phyloP scores from a whole-genome alignment of 2,113 vertebrate species.

The Megaleporinus macrocephalus region DNA sequence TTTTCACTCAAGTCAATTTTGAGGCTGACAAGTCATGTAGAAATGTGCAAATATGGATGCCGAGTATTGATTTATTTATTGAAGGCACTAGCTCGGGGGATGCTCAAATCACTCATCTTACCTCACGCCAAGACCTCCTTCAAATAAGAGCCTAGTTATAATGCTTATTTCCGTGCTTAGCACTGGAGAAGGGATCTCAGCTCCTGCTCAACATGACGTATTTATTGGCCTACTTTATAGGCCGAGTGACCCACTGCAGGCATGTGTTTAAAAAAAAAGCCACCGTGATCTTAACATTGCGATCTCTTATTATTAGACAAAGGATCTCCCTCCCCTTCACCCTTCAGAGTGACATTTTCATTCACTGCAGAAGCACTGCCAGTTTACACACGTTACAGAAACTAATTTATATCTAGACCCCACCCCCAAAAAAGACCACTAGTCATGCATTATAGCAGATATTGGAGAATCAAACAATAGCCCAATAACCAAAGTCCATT shows the following conservation, averaged over 20 bases:
- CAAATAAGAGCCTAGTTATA: conserved; percentile 54
- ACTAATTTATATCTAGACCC: too few species aligned
- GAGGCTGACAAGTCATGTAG: conserved; percentile 62
- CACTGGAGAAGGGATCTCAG: conserved; percentile 42
- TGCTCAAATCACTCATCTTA: conserved; percentile 58
- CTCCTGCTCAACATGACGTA: conserved; percentile 49
- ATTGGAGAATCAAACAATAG: too few species aligned
- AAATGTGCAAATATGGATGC: conserved; percentile 66
- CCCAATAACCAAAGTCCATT: too few species aligned
- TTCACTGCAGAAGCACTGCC: background rate
- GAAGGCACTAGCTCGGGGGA: conserved; percentile 54
- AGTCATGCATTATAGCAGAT: too few species aligned
- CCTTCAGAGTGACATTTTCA: background rate
- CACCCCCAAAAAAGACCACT: too few species aligned
- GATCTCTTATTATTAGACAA: background rate
- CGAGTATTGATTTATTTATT: conserved; percentile 68
- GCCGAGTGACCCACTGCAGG: conserved; percentile 50
- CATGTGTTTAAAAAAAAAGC: conserved; percentile 37
- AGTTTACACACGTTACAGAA: background rate
- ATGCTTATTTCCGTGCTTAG: conserved; percentile 52
- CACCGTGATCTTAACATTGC: background rate
- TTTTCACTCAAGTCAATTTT: conserved; percentile 64
- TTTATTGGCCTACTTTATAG: conserved; percentile 61
- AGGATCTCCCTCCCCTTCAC: background rate
- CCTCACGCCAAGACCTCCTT: conserved; percentile 52